phyloP scores from a whole-genome alignment of 2,113 vertebrate species.

The Ciconia stormi region DNA sequence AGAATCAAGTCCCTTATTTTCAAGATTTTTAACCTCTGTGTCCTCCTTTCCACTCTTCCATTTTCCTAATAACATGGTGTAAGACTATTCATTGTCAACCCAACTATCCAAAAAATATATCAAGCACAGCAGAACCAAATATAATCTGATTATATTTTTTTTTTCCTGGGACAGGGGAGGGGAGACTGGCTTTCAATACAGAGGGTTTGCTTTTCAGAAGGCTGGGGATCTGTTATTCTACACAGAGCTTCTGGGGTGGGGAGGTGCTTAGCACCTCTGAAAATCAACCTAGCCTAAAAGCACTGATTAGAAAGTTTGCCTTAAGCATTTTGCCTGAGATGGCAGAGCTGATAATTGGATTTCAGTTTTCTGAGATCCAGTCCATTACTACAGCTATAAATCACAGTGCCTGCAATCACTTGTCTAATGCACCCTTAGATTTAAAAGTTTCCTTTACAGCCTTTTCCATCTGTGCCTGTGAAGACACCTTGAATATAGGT shows the following conservation, averaged over 20 bases:
- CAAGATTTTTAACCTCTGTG: neutral
- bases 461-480: neutral
- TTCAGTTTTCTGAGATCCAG: neutral
- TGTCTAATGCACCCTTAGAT: neutral
- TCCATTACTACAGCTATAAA: conserved; percentile 37
- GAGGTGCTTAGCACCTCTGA: neutral
- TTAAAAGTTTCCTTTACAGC: neutral
- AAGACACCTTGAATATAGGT: neutral
- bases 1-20: neutral
- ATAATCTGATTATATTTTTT: neutral
- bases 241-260: neutral
- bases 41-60: neutral
- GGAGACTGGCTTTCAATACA: neutral
- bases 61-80: neutral
- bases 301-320: conserved; percentile 10
- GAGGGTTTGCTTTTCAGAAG: neutral
- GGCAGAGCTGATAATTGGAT: conserved; percentile 38
- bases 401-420: neutral
- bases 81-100: neutral
- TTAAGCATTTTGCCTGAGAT: neutral
- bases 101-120: neutral
- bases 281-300: neutral
- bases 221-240: neutral
- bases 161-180: neutral
- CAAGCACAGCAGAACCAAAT: neutral